These are phyloP conservation scores for Psammodynastes pulverulentus DNA, from an alignment of 2,113 vertebrate genomes.

Conservation along the genomic window DNA sequence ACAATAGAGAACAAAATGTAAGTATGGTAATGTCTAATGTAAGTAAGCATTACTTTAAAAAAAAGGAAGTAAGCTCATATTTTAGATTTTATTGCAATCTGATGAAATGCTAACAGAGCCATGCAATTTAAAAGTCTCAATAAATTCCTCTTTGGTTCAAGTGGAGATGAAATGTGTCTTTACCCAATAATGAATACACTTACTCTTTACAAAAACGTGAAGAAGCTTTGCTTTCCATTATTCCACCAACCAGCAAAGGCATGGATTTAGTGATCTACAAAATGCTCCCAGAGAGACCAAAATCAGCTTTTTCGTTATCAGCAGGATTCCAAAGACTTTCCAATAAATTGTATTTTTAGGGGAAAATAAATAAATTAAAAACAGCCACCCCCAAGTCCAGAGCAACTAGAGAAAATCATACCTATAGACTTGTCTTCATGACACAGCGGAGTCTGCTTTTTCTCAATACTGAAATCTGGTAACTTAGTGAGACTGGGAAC, in stretches of 20 bases:
- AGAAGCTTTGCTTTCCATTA: not conserved
- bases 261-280: not conserved
- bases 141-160: not conserved
- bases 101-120: not conserved
- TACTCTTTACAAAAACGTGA: not conserved
- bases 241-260: not conserved
- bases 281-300: not conserved
- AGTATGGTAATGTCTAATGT: not conserved
- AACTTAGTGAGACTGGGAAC: not conserved
- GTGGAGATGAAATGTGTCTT: not conserved
- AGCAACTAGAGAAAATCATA: not conserved
- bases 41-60: not conserved
- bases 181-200: not conserved
- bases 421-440: not conserved
- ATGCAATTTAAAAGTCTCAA: not conserved
- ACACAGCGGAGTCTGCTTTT: not conserved
- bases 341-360: not conserved
- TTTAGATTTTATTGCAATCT: not conserved
- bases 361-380: not conserved
- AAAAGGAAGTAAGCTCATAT: slow-evolving; percentile 21
- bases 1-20: not conserved
- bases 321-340: not conserved
- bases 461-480: not conserved
- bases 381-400: not conserved
- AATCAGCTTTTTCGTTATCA: not conserved